Conservation (phyloP, 2,888 invertebrate species). For the Elmis aenea region DNA sequence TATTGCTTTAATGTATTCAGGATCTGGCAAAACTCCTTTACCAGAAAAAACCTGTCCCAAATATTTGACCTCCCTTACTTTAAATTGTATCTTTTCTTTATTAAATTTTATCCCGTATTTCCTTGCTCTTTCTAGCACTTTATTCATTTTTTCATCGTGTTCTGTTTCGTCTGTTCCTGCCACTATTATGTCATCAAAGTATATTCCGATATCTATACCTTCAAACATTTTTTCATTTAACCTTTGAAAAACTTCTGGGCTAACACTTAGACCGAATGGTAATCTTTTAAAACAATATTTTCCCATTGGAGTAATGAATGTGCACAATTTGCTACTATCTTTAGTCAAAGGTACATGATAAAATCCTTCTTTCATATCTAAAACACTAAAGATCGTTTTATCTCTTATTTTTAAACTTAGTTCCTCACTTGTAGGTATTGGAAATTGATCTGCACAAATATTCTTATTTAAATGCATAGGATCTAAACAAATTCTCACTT, state of each 20-base stretch:
- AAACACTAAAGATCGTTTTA: slow-evolving; percentile 24
- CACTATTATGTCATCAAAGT: slow-evolving; percentile 32
- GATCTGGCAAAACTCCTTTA: slow-evolving; percentile 22
- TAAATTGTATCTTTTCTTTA: slow-evolving; percentile 28
- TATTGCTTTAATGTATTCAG: slow-evolving; percentile 19
- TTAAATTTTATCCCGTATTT: slow-evolving; percentile 33
- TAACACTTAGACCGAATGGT: slow-evolving; percentile 15
- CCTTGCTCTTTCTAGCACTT: slow-evolving; percentile 25
- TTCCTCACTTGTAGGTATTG: slow-evolving; percentile 25
- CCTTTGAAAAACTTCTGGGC: slow-evolving; percentile 33
- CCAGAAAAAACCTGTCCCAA: slow-evolving; percentile 24
- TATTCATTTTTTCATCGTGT: slow-evolving; percentile 25
- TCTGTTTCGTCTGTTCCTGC: slow-evolving; percentile 14
- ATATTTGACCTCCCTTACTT: slow-evolving; percentile 27
- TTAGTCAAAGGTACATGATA: slow-evolving; percentile 30
- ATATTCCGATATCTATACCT: slow-evolving; percentile 31
- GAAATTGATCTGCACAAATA: slow-evolving; percentile 21
- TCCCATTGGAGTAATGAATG: slow-evolving; percentile 32
- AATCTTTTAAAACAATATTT: slow-evolving; percentile 22
- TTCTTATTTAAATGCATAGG: slow-evolving; percentile 26
- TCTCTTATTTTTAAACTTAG: slow-evolving; percentile 18
- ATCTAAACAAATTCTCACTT: slow-evolving; percentile 29
- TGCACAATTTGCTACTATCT: slow-evolving; percentile 25
- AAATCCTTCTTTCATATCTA: slow-evolving; percentile 34
- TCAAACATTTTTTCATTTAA: slow-evolving; percentile 34